Evolutionary conservation across 1,140 invertebrate species (phyloP), one percentile per base, ranked within the genome.

Genomic region (Drosophila ambigua): DNA sequence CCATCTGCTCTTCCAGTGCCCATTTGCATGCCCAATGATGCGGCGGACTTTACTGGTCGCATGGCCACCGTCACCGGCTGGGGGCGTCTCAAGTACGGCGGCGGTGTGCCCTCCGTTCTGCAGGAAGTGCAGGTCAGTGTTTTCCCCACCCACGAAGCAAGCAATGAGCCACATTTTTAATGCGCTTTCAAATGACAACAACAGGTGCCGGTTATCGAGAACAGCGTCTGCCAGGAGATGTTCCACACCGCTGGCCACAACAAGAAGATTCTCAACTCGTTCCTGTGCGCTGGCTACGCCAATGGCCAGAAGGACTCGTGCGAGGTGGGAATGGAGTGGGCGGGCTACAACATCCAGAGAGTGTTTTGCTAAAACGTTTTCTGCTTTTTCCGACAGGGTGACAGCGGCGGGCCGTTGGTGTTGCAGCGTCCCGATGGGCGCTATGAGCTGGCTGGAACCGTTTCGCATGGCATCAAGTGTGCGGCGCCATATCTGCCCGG

Each of bases 391-490:
- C 35, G 11, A 9, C 92, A 98, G 97, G 97, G 98, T 66, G 98
- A 99, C 93, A 98, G 97, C 77, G 98, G 98, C 6, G 98, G 98
- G 28, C 98, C 98, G 1, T 90, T 99, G 59, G 96, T 98, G 31
- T 93, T 98, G 20, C 96, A 97, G 90, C 92, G 96, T 62, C 93
- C 95, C 0, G 96, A 98, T 79, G 97, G 97, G 13, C 94, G 95
- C 61, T 99, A 97, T 95, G 95, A 97, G 62, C 92, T 99, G 4
- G 96, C 96, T 2, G 98, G 98, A 9, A 98, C 98, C 0, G 97
- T 99, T 0, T 98, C 98, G 5, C 98, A 99, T 92, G 98, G 98
- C 11, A 98, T 98, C 69, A 97, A 97, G 85, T 99, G 98, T 90
- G 98, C 97, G 1, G 96, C 97, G 28, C 97, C 97, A 0, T 97